These are phyloP conservation scores for Odocoileus virginianus DNA, from an alignment of 2,113 vertebrate genomes.

Conservation along the genomic window DNA sequence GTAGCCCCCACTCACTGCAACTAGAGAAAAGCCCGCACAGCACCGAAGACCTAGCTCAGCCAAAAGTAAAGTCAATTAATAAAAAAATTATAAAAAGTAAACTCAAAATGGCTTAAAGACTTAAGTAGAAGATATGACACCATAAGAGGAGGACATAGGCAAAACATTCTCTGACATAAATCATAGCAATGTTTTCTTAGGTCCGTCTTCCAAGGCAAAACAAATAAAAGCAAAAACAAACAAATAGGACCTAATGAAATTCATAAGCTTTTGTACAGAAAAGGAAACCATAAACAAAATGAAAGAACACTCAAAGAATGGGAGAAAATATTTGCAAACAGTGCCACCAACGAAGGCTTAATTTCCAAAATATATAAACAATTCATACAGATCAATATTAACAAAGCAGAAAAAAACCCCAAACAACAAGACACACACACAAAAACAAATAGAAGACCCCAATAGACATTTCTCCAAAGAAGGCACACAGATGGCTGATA, in stretches of 20 bases:
- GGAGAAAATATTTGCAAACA: not conserved
- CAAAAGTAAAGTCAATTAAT: not conserved
- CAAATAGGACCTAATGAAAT: not conserved
- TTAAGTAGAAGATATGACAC: not conserved
- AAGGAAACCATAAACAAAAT: not conserved
- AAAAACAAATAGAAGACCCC: not conserved
- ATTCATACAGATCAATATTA: not conserved
- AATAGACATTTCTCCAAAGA: not conserved
- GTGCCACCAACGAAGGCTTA: not conserved
- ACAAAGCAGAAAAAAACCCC: not conserved
- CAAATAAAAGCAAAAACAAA: not conserved
- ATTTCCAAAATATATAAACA: not conserved
- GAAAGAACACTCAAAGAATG: not conserved
- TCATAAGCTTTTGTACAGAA: not conserved
- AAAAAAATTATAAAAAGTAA: not conserved
- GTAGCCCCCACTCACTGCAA: not conserved
- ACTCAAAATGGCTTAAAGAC: not conserved
- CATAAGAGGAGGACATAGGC: not conserved
- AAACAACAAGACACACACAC: not conserved
- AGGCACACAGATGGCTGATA: not conserved
- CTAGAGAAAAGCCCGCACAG: not conserved
- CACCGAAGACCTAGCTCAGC: not conserved
- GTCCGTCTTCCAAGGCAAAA: not conserved
- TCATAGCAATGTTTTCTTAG: not conserved
- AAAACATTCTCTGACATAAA: not conserved